Evolutionary conservation across 92 coral and sea anemone genomes (phyloP).

Genomic region (Porites divaricata): DNA sequence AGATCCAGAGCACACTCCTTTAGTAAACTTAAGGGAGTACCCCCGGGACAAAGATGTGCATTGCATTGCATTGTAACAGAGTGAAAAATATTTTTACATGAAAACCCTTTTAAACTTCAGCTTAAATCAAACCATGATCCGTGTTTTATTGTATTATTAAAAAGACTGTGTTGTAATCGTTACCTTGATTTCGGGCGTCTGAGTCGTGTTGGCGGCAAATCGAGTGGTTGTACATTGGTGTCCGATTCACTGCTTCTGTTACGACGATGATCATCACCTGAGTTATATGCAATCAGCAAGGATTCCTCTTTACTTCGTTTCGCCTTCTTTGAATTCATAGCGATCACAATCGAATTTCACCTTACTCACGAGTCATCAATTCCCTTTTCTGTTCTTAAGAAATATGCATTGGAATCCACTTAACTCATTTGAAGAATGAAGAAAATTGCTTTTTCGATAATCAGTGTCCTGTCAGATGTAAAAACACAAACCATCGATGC

Average conservation of each 20-base stretch:
- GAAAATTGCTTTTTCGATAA: constrained; percentile 7
- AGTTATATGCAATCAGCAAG: constrained; percentile 70
- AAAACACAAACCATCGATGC: background rate
- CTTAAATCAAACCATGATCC: too few relatives aligned
- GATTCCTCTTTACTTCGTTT: constrained; percentile 66
- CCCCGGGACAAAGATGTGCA: too few relatives aligned
- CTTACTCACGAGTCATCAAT: background rate
- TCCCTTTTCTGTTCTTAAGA: background rate
- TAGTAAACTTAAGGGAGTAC: too few relatives aligned
- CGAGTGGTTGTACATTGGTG: constrained; percentile 78
- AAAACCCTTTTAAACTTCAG: too few relatives aligned
- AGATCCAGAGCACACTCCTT: too few relatives aligned
- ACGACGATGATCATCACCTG: constrained; percentile 39
- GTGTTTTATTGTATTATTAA: too few relatives aligned
- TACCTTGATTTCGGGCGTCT: constrained; percentile 83
- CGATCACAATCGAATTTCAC: background rate
- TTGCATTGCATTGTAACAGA: too few relatives aligned
- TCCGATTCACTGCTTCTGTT: constrained; percentile 72
- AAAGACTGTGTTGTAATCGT: background rate
- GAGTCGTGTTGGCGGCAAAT: constrained; percentile 87
- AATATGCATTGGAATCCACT: background rate
- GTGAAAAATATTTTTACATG: too few relatives aligned
- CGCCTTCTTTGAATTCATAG: constrained; percentile 65
- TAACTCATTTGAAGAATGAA: constrained; percentile 41
- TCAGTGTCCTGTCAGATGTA: background rate